Evolutionary conservation across 2,797 vertebrate genomes (phyloP), one percentile per base, ranked within the genome.

Genomic region (Platalea minor): DNA sequence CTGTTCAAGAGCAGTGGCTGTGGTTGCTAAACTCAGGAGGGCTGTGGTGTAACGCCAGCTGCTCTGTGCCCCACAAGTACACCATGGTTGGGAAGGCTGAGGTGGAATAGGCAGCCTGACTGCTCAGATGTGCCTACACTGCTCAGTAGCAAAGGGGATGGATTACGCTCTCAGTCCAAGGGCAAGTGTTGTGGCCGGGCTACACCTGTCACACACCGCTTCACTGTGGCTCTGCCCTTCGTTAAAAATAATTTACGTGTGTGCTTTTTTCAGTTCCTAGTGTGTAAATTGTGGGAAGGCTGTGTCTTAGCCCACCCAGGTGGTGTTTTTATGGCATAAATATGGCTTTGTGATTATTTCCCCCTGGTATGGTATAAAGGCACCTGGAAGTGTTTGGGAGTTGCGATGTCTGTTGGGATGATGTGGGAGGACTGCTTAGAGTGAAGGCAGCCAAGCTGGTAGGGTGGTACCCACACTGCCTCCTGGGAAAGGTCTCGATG

Each of bases 81-180:
- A 29, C 0, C 2, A 17, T 9, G 4, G 24, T 9, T 0, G 1
- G 37, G 48, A 95, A 69, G 16, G 18, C 26, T 43, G 70, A 7
- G 25, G 5, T 56, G 15, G 20, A 18, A 61, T 2, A 75, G 25
- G 15, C 33, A 88, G 25, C 26, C 43, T 65, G 50, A 57, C 13
- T 3, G 4, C 53, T 69, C 46, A 37, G 17, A n/a, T 31, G 21
- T 63, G 26, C 23, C 59, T 68, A 10, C 13, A 13, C 1, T 26
- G 18, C 18, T 77, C n/a, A 67, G 50, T 3, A 72, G 17, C 39
- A 61, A 64, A 77, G 26, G 9, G 24, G 16, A 78, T 0, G 6
- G 43, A 74, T 25, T 19, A 45, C 18, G 17, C 4, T 37, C 15
- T 68, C 80, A 43, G 26, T 56, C 3, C 18, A 72, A 81, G 13